Base-by-base conservation (phyloP, 1,140 invertebrate species). In the Stratiolaelaps scimitus region DNA sequence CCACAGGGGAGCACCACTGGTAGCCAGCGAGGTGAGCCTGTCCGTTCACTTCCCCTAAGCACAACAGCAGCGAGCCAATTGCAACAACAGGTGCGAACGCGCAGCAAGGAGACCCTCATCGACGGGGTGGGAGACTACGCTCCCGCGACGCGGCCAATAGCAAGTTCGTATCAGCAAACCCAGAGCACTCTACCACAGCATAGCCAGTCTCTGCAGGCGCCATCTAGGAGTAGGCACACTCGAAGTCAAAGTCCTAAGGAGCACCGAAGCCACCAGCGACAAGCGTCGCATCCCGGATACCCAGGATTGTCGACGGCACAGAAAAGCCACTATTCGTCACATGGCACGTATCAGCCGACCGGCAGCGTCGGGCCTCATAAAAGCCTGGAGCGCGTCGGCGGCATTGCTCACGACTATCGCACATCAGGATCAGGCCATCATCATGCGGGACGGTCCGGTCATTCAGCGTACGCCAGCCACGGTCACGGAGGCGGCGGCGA, bases 231-330 rank as follows among this genome's bases (percentile, higher is more conserved):
- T 17, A 60, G 53, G 26, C 53, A 60, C 53, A 34, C 53, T 60
- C 53, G 53, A 34, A 60, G 53, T 23, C 53, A 60, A 60, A 60
- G 53, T 26, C 53, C 53, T 60, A 26, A 23, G 26, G 53, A 60
- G 15, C 53, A n/a, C 34, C 15, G 53, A 29, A 26, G 53, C 34
- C 34, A 60, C 34, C 53, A 15, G 26, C 53, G 53, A 15, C 53
- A 60, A 40, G 34, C 53, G 17, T 29, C 23, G 26, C 53, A 34
- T 60, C 53, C 26, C 53, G 26, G 53, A 15, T 17, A 29, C 23
- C 23, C 53, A 7, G 0, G 5, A 6, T 23, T 48, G 47, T 48
- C 20, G 53, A 60, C 53, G 53, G 34, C 53, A 23, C 53, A 60
- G 53, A 17, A 23, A 20, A 15, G 47, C 53, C 26, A 60, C 10